Percentiles rank a stretch among this genome's conserved stretches.
phyloP scores from a whole-genome alignment of 2,888 invertebrate genomes.

The Liodrosophila aerea region DNA sequence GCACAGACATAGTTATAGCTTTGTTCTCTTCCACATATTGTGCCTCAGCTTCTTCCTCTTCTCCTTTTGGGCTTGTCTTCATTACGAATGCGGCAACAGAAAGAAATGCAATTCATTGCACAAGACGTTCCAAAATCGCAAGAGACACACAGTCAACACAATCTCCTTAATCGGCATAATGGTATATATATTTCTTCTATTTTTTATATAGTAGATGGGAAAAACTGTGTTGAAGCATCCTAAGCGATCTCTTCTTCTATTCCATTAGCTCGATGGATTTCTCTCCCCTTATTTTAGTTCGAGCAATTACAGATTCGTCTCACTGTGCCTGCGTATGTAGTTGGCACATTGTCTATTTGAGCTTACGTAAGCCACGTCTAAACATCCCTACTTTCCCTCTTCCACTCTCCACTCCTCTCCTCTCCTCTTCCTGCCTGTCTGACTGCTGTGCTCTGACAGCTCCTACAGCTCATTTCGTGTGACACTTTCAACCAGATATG shows the following conservation, averaged over 20 bases:
- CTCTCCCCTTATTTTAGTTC: no score
- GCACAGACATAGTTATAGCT: neutral
- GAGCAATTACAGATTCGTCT: no score
- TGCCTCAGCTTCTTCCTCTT: neutral
- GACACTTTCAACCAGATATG: no score
- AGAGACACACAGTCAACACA: constrained; percentile 1
- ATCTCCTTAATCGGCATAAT: neutral
- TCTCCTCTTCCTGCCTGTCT: no score
- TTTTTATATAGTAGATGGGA: no score
- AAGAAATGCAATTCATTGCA: constrained; percentile 63
- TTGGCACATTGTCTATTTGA: neutral
- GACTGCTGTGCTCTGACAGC: neutral
- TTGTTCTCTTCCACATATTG: neutral
- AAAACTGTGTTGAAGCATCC: no score
- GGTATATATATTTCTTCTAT: neutral
- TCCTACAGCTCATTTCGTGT: constrained; percentile 57
- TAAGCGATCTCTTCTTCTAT: no score
- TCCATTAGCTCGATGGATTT: no score
- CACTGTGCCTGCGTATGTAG: no score
- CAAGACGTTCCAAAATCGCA: constrained; percentile 22
- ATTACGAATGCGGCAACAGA: constrained; percentile 53
- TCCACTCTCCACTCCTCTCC: no score
- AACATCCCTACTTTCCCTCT: constrained; percentile 33
- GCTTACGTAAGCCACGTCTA: constrained; percentile 60
- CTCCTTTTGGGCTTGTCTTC: constrained; percentile 45